Percentiles rank a stretch among this genome's conserved stretches.
phyloP scores from a whole-genome alignment of 2,113 vertebrate genomes.

The Hystrix brachyura region DNA sequence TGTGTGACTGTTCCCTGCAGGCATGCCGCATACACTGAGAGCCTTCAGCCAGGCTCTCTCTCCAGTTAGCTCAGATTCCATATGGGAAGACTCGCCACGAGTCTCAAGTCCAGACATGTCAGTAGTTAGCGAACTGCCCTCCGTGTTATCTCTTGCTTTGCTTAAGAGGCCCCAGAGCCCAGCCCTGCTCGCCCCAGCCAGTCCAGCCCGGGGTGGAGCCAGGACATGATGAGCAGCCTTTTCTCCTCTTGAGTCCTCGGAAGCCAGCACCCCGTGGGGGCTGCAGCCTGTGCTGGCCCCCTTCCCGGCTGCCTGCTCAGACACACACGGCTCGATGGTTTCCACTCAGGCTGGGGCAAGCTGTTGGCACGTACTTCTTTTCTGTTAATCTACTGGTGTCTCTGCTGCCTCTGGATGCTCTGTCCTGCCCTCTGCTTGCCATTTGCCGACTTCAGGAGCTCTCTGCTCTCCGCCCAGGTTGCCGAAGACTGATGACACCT shows the following conservation, averaged over 20 bases:
- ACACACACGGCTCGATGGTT: neutral
- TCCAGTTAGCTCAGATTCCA: neutral
- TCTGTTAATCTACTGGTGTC: neutral
- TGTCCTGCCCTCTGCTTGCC: neutral
- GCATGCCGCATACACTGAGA: too few species aligned
- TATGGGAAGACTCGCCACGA: neutral
- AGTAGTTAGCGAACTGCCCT: neutral
- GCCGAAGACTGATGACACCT: neutral
- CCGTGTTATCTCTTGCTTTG: neutral
- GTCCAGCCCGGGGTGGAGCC: fast-evolving
- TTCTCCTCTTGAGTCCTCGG: neutral
- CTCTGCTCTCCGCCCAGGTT: neutral
- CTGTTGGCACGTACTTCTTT: neutral
- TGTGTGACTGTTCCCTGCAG: neutral
- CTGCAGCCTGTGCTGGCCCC: neutral
- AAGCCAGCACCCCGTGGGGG: fast-evolving
- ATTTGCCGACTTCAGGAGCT: neutral
- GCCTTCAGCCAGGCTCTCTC: neutral
- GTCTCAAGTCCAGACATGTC: neutral
- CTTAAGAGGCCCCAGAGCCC: neutral
- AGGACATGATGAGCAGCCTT: fast-evolving
- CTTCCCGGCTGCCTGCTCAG: neutral
- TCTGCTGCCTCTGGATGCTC: neutral
- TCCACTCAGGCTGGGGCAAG: neutral
- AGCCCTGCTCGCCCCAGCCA: neutral